phyloP scores from a whole-genome alignment of 2,888 invertebrate species.

The Cepaea hortensis region DNA sequence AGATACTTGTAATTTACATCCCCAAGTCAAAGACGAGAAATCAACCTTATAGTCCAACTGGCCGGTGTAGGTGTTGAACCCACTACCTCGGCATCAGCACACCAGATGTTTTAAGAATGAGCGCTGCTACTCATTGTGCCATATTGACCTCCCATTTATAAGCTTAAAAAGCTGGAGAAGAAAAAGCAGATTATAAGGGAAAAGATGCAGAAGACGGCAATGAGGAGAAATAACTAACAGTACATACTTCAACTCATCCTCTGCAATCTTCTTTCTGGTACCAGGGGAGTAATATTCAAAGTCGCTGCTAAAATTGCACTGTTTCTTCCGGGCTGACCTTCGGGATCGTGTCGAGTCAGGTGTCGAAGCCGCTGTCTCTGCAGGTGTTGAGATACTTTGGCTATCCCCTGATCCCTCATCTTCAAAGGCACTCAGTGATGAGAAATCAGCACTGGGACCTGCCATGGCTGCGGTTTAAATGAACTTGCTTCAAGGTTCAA shows the following conservation, averaged over 20 bases:
- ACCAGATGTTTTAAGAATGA: too few relatives aligned
- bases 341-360: constrained; percentile 34
- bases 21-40: too few relatives aligned
- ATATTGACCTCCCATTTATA: too few relatives aligned
- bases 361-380: constrained; percentile 2
- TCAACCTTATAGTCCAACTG: too few relatives aligned
- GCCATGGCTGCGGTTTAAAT: neutral
- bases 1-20: too few relatives aligned
- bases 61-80: too few relatives aligned
- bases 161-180: too few relatives aligned
- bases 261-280: constrained; percentile 23
- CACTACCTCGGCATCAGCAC: too few relatives aligned
- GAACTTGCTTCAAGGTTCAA: too few relatives aligned
- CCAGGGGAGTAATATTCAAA: constrained; percentile 47
- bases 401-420: neutral
- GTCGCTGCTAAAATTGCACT: constrained; percentile 47
- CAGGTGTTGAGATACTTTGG: neutral
- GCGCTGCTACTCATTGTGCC: too few relatives aligned
- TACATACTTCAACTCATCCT: constrained; percentile 37
- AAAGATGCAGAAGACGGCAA: neutral
- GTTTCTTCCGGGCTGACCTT: constrained; percentile 41
- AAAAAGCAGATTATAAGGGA: neutral
- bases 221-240: neutral
- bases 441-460: neutral
- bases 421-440: neutral